phyloP scores from a whole-genome alignment of 2,888 invertebrate genomes.

The Pemphredon lugubris region DNA sequence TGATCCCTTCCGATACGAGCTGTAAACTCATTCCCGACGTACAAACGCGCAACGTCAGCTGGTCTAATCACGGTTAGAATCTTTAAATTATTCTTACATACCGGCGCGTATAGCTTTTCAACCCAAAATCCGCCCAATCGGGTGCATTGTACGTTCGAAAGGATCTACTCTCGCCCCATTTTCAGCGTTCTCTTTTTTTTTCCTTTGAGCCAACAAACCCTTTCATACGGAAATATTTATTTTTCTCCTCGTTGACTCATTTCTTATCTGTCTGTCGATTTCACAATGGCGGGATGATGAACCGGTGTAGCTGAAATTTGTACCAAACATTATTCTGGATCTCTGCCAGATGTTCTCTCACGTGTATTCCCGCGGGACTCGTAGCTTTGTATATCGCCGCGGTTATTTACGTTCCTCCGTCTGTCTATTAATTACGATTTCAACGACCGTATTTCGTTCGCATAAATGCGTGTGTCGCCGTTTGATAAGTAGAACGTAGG shows the following conservation, averaged over 20 bases:
- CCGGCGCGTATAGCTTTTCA: too few species aligned
- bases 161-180: too few species aligned
- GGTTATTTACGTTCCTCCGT: conserved; percentile 57
- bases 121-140: too few species aligned
- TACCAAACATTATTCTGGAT: conserved; percentile 68
- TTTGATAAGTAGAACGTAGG: conserved; percentile 26
- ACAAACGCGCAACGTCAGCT: too few species aligned
- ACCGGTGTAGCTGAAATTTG: conserved; percentile 57
- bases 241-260: conserved; percentile 39
- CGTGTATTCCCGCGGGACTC: conserved; percentile 35
- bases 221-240: conserved; percentile 29
- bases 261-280: conserved; percentile 58
- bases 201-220: background rate
- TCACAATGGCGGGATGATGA: conserved; percentile 61
- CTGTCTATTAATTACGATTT: conserved; percentile 61
- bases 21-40: too few species aligned
- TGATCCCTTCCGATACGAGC: too few species aligned
- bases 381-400: conserved; percentile 59
- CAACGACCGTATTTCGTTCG: conserved; percentile 44
- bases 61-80: too few species aligned
- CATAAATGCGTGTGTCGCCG: background rate
- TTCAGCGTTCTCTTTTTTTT: too few species aligned
- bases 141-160: too few species aligned
- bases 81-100: too few species aligned
- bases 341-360: conserved; percentile 58